These are phyloP conservation scores for Rhingia campestris DNA, from an alignment of 2,888 invertebrate genomes.

Conservation along the genomic window DNA sequence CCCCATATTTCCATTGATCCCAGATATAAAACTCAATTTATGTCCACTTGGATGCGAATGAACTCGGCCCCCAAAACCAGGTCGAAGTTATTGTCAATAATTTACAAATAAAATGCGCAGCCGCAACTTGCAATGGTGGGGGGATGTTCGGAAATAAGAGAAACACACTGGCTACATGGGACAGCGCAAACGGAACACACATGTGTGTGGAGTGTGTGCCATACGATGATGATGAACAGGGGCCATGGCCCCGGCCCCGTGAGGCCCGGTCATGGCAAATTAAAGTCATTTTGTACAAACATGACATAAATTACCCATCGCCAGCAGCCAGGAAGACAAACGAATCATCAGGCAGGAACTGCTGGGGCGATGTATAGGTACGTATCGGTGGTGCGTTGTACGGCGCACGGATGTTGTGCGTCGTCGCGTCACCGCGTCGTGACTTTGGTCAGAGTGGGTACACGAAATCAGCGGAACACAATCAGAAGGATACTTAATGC, in stretches of 20 bases:
- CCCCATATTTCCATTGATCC: constrained; percentile 72
- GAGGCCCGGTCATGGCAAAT: constrained; percentile 74
- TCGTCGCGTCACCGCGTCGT: constrained; percentile 24
- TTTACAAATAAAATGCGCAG: constrained; percentile 62
- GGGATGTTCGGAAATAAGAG: not conserved
- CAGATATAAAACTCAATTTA: constrained; percentile 70
- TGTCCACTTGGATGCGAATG: constrained; percentile 68
- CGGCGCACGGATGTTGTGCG: constrained; percentile 9
- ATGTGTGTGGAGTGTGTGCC: constrained; percentile 42
- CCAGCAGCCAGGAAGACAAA: constrained; percentile 69
- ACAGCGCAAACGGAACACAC: constrained; percentile 10
- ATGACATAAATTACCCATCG: constrained; percentile 74
- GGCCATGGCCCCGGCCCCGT: constrained; percentile 64
- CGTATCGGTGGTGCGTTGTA: no score
- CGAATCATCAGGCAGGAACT: constrained; percentile 48
- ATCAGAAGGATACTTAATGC: constrained; percentile 50
- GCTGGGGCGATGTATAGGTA: constrained; percentile 2
- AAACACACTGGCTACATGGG: not conserved
- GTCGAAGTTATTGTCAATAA: constrained; percentile 73
- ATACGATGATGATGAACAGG: constrained; percentile 68
- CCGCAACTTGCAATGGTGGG: constrained; percentile 29
- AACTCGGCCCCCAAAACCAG: constrained; percentile 72
- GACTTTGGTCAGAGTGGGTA: constrained; percentile 18
- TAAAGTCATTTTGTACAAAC: constrained; percentile 74
- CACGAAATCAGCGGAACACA: constrained; percentile 40